Evolutionary conservation across 2,113 vertebrate genomes (phyloP).

Genomic region (Merops nubicus): DNA sequence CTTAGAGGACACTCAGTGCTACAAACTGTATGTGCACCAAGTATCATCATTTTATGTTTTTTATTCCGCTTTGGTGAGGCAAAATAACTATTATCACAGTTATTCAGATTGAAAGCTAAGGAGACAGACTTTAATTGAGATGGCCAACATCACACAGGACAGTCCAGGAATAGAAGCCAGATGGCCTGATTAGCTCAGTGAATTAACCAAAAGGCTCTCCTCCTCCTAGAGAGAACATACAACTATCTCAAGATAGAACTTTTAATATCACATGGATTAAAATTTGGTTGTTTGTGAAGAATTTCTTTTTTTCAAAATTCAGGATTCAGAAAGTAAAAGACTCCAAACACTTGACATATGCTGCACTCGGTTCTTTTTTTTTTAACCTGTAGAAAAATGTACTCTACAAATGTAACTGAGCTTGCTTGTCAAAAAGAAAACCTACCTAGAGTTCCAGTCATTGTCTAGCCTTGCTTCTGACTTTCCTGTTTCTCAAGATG

Average conservation of each 20-base stretch:
- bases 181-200: not conserved
- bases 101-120: not conserved
- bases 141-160: not conserved
- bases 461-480: not conserved
- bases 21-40: rapidly evolving
- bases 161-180: not conserved
- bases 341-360: not conserved
- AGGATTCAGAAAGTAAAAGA: not conserved
- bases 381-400: not conserved
- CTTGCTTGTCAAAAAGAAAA: not conserved
- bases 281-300: not conserved
- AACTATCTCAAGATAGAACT: not conserved
- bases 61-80: not conserved
- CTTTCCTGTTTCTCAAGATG: not conserved
- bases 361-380: not conserved
- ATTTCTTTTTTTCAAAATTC: not conserved
- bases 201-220: not conserved
- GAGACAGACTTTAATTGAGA: not conserved
- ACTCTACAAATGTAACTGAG: not conserved
- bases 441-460: not conserved
- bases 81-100: not conserved
- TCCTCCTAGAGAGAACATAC: not conserved
- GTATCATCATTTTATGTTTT: not conserved
- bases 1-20: rapidly evolving
- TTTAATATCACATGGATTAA: not conserved